Evolutionary conservation across 1,140 invertebrate species (phyloP), one percentile per base, ranked within the genome.

Genomic region (Reticulitermes speratus): DNA sequence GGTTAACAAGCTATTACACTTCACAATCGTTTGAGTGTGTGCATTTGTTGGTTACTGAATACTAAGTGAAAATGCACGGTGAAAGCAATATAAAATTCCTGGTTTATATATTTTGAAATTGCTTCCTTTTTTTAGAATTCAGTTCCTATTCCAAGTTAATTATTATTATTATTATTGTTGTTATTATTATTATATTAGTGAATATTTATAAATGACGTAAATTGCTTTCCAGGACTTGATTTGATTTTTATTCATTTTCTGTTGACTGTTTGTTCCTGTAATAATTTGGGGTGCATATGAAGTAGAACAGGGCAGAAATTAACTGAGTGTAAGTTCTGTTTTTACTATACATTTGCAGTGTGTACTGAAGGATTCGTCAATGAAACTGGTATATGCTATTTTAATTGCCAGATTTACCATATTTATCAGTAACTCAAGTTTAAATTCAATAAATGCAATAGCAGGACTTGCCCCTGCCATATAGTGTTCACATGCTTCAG

Each of bases 101-200:
- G n/a, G n/a, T n/a, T n/a, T n/a, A n/a, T n/a, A 65, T 65, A 19
- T 65, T n/a, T 75, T 30, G n/a, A 75, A 75, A 30, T 75, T 9
- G 3, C n/a, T 75, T 25, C n/a, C 65, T 6, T n/a, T 9, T 9
- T 75, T n/a, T 75, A n/a, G 25, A 75, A 75, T 75, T 75, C 9
- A 75, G 65, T 75, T 75, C n/a, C 65, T 75, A 75, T 75, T 75
- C n/a, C n/a, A 30, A 75, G 65, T 75, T 75, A 30, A n/a, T 75
- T 75, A 48, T 48, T 48, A 48, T 48, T 48, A 48, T 48, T 48
- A 48, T 48, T 48, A 48, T 48, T 48, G 7, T 48, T 48, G 7
- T 48, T 48, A 48, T 48, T 48, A 48, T 48, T 48, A 48, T 48
- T 48, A 48, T 65, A 65, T 75, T 75, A 30, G 0, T 75, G n/a